Evolutionary conservation across 2,113 vertebrate species (phyloP), one percentile per base, ranked within the genome.

Genomic region (Pachycephala philippinensis): DNA sequence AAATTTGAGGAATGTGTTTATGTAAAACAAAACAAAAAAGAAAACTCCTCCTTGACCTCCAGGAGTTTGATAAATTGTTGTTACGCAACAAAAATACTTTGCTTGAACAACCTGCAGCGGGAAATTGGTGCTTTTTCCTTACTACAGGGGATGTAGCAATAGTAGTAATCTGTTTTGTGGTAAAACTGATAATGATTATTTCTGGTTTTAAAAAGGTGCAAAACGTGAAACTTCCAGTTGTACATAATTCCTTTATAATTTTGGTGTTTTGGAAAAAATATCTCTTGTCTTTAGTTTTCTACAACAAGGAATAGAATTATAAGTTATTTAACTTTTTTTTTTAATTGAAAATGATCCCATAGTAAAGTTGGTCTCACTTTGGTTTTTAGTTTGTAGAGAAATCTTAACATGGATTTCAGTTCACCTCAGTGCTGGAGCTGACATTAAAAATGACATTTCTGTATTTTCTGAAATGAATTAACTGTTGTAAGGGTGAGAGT

Each of bases 351-450:
- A 37, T 13, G 16, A 20, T 74, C 9, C 11, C 0, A 0, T 45
- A 10, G 49, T 33, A 44, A 6, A n/a, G 5, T 50, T 54, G 30
- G 8, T 65, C 15, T 87, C 28, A 4, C 23, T 72, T 59, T 11
- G 20, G 3, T 6, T 50, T 88, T 64, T 37, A 31, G 15, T 40
- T 91, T 77, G 20, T 42, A 54, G 33, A 42, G 18, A 74, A 76
- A 52, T 42, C 13, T 4, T 37, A 7, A 37, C 1, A 0, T 42
- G 30, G 24, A 60, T 69, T 93, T 63, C 35, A 45, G 6, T 28
- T 54, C 0, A 4, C 11, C 49, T 52, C 1, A 0, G 0, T 70
- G 50, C 40, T 57, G 21, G 53, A 50, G 15, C 50, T 81, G 19
- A 26, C 3, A 2, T 39, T 24, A 52, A 72, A 64, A 89, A 50